Percentiles rank a stretch among this genome's conserved stretches.
phyloP scores from a whole-genome alignment of 2,888 invertebrate genomes.

The Patella pellucida region DNA sequence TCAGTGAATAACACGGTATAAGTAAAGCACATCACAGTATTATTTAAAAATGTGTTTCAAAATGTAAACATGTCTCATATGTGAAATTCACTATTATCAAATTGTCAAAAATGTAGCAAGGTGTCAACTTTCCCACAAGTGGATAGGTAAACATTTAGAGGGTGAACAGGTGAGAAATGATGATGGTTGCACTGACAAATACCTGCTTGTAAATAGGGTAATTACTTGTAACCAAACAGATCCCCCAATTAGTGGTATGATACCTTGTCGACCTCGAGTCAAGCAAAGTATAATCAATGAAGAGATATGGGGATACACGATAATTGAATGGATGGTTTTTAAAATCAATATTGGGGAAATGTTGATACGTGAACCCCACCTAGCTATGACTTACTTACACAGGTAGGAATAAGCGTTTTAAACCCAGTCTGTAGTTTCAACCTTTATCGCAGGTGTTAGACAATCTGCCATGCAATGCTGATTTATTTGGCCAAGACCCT shows the following conservation, averaged over 20 bases:
- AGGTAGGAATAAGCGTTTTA: no score
- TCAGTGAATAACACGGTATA: no score
- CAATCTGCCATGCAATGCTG: no score
- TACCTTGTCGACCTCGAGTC: neutral
- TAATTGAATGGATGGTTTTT: no score
- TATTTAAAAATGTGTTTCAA: neutral
- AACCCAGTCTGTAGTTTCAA: no score
- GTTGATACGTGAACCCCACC: no score
- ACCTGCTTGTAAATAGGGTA: neutral
- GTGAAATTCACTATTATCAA: neutral
- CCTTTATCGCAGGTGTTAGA: no score
- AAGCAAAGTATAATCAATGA: no score
- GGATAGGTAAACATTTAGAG: neutral
- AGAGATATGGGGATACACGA: no score
- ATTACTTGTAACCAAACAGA: neutral
- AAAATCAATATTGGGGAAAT: no score
- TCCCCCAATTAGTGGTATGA: neutral
- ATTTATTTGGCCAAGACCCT: no score
- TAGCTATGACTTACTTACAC: no score
- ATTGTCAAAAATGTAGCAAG: neutral
- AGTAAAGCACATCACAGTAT: neutral
- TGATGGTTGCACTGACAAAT: neutral
- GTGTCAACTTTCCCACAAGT: constrained; percentile 9
- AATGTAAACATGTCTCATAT: neutral
- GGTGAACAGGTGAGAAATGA: neutral